Evolutionary conservation across 2,113 vertebrate genomes (phyloP), one percentile per base, ranked within the genome.

Genomic region (Chascanopsetta lugubris): DNA sequence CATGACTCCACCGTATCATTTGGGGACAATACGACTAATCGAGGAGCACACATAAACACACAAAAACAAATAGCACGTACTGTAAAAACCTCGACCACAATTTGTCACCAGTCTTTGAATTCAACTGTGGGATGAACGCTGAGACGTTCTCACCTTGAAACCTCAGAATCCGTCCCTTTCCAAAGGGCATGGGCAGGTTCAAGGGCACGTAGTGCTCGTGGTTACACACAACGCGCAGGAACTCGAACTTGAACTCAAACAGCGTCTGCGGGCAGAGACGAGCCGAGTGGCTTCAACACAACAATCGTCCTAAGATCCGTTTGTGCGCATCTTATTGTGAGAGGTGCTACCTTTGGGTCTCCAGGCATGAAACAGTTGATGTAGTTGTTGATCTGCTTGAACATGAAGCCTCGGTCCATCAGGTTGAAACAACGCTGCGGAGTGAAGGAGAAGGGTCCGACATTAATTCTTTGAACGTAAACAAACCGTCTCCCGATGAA

Each of bases 351-450:
- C 94, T 97, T 98, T 0, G 96, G 90, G 75, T 99, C 97, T 88
- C 96, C 97, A 36, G 97, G 96, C 80, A 95, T 87, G 86, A 99
- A 99, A 86, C 94, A 95, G 90, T 93, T 94, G 81, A 95, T 94
- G 74, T 99, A 99, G 91, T 96, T 96, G 93, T 99, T 99, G 89
- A 99, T 99, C 85, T 98, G 97, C 78, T 98, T 99, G 90, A 99
- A 98, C 76, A 95, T 86, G 59, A 99, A 99, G 73, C 97, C 97
- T 88, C 97, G 90, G 74, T 99, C 97, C 97, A 99, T 99, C 69
- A 99, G 94, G 70, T 97, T 98, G 83, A 99, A 98, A 88, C 96
- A 98, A 50, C 95, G 94, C 97, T 99, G 85, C 3, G 70, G 77
- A 80, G 72, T 49, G 10, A 29, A 55, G 13, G 26, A 53, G 27